phyloP scores from a whole-genome alignment of 2,888 invertebrate species.

The Priocnemis perturbator region DNA sequence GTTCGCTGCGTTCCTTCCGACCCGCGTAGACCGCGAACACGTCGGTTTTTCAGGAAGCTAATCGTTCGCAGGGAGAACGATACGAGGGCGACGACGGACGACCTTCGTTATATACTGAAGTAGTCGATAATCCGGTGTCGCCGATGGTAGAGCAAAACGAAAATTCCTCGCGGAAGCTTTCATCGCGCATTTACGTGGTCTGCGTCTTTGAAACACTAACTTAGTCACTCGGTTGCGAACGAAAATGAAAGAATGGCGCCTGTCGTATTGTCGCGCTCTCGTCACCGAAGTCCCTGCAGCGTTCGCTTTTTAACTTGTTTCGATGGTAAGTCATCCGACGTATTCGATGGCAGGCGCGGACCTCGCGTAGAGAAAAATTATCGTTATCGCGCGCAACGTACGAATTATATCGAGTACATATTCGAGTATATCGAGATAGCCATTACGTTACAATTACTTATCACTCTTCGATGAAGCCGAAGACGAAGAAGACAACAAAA shows the following conservation, averaged over 20 bases:
- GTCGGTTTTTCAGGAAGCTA: slow-evolving; percentile 20
- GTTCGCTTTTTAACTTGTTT: no score
- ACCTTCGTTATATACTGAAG: background rate
- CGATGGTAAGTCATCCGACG: slow-evolving; percentile 14
- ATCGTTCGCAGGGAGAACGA: no score
- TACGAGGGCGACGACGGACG: no score
- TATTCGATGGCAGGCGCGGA: slow-evolving; percentile 28
- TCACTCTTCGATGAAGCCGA: slow-evolving; percentile 38
- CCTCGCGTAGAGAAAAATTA: slow-evolving; percentile 34
- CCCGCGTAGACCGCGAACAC: slow-evolving; percentile 39
- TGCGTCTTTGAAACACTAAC: background rate
- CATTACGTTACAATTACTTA: slow-evolving; percentile 39
- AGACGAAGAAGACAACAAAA: slow-evolving; percentile 46
- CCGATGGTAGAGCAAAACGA: background rate
- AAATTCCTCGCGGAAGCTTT: no score
- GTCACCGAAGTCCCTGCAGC: no score
- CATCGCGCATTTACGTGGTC: no score
- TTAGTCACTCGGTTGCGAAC: background rate
- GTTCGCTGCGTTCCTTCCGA: slow-evolving; percentile 20
- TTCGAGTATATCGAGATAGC: slow-evolving; percentile 18
- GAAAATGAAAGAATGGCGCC: background rate
- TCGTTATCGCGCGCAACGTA: slow-evolving; percentile 44
- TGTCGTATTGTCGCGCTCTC: no score
- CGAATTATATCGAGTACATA: slow-evolving; percentile 37
- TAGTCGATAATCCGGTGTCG: background rate